Evolutionary conservation across 2,888 invertebrate species (phyloP), one percentile per base, ranked within the genome.

Genomic region (Agrochola lychnidis): DNA sequence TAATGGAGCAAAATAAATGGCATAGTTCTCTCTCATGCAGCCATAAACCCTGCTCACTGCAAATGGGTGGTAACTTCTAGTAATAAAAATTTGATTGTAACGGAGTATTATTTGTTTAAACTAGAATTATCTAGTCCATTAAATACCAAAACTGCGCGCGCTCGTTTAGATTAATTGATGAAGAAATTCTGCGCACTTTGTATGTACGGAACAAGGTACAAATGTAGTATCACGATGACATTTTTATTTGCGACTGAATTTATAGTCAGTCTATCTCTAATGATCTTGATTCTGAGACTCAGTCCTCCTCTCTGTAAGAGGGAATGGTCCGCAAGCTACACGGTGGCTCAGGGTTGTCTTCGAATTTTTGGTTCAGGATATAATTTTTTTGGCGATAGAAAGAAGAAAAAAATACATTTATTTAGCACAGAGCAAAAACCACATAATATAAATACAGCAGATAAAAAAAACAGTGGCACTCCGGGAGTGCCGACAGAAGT

Each of bases 101-200:
- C n/a, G n/a, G n/a, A n/a, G n/a, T n/a, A n/a, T n/a, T n/a, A n/a
- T n/a, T 61, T 68, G 30, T 70, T 22, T 66, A 36, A 75, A 76
- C 85, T 68, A 70, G 82, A 76, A 22, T 51, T 51, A 73, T 70
- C 85, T 76, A 59, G 82, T 70, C 67, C 53, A 56, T 74, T 79
- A 62, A 67, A 48, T 64, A 62, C 30, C 22, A 36, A 74, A 79
- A 70, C 40, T 70, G 74, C 67, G 67, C 48, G 42, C 40, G 56
- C 66, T 78, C 74, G 73, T 66, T 71, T 75, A 81, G 6, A 56
- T 56, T 81, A 76, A 82, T 82, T 84, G 81, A 53, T 45, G 59
- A 68, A 73, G 76, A 80, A 81, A 81, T 82, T 82, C 70, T 53
- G 45, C 57, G 57, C 62, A n/a, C 4, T 12, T 56, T 25, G 53